A percentile compares a stretch with the other conserved stretches of the same genome.
Conservation (phyloP, 2,113 vertebrate genomes). For the Monarcha castaneiventris region DNA sequence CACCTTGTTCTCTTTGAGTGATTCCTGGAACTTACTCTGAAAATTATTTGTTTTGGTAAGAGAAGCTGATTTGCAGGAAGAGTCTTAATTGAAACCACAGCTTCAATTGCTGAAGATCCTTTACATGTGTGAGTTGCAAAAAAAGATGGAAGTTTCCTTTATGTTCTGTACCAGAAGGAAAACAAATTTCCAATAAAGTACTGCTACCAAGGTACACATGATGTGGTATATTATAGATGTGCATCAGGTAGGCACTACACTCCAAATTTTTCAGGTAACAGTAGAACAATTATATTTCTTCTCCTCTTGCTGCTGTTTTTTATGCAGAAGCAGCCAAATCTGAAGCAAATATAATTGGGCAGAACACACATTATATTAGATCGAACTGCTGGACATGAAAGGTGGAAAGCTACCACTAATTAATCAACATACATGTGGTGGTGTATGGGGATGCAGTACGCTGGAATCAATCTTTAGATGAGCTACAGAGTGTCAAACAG, state of each 20-base stretch:
- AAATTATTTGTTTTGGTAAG: conserved; percentile 14
- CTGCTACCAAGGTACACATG: neutral
- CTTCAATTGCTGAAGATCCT: neutral
- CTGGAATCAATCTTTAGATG: neutral
- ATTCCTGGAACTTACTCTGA: neutral
- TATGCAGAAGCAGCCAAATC: neutral
- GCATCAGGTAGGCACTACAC: neutral
- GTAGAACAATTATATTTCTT: neutral
- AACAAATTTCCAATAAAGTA: neutral
- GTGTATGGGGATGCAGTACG: neutral
- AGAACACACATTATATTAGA: neutral
- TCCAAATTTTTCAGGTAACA: neutral
- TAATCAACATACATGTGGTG: neutral
- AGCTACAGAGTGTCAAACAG: neutral
- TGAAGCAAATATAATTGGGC: neutral
- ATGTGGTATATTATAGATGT: neutral
- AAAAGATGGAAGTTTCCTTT: neutral
- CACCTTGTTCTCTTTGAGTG: neutral
- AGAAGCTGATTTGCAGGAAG: conserved; percentile 9
- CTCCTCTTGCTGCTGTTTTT: neutral
- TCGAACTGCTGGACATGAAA: neutral
- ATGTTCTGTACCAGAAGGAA: neutral
- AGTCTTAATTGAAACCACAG: neutral
- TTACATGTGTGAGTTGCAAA: neutral
- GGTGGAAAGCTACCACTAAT: neutral